A percentile compares a stretch with the other conserved stretches of the same genome.
Conservation (phyloP, 1,140 invertebrate genomes). For the Drosophila nikananu region DNA sequence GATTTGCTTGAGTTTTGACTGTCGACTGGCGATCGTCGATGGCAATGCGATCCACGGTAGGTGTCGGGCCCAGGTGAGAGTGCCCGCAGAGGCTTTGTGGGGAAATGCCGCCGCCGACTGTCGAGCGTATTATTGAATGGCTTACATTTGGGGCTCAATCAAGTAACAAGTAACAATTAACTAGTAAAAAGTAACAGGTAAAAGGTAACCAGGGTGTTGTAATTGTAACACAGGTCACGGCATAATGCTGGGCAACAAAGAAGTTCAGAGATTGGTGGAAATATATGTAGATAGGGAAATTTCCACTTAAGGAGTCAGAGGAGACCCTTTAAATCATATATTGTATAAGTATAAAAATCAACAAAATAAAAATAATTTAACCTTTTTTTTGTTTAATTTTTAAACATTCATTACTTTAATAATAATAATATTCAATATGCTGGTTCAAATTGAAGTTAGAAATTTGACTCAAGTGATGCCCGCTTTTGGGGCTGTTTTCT, state of each 20-base stretch:
- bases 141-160: constrained; percentile 1
- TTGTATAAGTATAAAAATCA: too few species aligned
- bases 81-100: constrained; percentile 25
- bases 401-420: too few species aligned
- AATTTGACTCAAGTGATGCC: too few species aligned
- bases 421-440: too few species aligned
- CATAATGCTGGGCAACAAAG: neutral
- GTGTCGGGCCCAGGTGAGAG: constrained; percentile 36
- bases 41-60: constrained; percentile 3
- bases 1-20: constrained; percentile 36
- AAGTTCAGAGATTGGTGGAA: neutral
- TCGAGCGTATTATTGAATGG: neutral
- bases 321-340: too few species aligned
- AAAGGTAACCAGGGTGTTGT: neutral
- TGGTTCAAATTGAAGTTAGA: too few species aligned
- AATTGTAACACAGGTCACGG: neutral
- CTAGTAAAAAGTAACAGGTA: neutral
- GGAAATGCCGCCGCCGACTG: constrained; percentile 3
- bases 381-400: too few species aligned
- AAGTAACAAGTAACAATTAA: neutral
- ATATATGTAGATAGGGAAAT: neutral
- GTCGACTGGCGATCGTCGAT: constrained; percentile 2
- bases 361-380: too few species aligned
- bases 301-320: too few species aligned
- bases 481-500: too few species aligned